These are phyloP conservation scores for Lepus americanus DNA, from an alignment of 2,113 vertebrate genomes.

Conservation along the genomic window DNA sequence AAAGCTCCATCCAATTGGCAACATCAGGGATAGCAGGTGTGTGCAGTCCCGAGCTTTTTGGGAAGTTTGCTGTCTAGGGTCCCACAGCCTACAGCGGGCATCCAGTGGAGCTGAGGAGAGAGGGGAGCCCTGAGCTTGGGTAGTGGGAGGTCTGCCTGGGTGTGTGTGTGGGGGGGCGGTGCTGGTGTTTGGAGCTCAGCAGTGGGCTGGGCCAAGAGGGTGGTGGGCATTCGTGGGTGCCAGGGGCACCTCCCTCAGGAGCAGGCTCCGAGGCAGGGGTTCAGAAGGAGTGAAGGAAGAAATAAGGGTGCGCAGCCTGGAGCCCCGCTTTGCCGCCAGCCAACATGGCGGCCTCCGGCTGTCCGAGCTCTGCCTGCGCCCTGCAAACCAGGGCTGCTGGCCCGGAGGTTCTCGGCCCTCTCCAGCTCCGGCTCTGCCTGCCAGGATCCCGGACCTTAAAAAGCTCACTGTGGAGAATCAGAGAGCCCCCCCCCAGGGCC, in stretches of 20 bases:
- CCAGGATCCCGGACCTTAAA: neutral
- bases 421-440: neutral
- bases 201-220: neutral
- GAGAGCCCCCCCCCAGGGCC: neutral
- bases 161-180: no score
- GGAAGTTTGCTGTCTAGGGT: neutral
- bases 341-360: fast-evolving
- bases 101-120: neutral
- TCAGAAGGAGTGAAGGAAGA: neutral
- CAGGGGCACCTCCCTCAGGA: neutral
- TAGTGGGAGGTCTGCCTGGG: neutral
- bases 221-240: neutral
- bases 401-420: neutral
- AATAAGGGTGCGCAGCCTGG: fast-evolving
- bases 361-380: neutral
- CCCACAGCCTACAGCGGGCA: neutral
- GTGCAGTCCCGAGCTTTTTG: neutral
- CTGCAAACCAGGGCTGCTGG: fast-evolving
- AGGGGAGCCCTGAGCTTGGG: neutral
- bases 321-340: neutral
- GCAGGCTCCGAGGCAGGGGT: neutral
- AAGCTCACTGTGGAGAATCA: neutral
- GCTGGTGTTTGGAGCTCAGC: neutral
- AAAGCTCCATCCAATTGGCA: neutral
- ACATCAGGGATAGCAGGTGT: neutral